Base-by-base conservation (phyloP, 2,888 invertebrate genomes). In the Meliscaeva auricollis region DNA sequence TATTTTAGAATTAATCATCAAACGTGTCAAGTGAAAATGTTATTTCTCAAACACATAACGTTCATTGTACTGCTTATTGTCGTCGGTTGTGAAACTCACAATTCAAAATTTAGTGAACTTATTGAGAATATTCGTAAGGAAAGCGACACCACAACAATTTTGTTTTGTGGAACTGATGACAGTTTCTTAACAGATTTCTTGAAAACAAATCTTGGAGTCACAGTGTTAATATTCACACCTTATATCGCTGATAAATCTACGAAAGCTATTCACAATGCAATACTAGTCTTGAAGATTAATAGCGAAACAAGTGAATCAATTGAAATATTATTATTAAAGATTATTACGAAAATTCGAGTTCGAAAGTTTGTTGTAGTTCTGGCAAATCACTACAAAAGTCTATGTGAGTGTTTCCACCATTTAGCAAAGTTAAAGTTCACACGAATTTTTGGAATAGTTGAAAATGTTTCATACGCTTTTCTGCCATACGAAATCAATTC, bases 401-500 rank as follows among this genome's bases (percentile, higher is more conserved):
- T 68, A 0, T 3, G 2, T 15, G 13, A 35, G 50, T 50, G n/a
- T 13, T 68, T 68, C 20, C 1, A 13, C 1, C 20, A 32, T 68
- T 13, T 68, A 3, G 13, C 11, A 41, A 13, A 9, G 11, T 35
- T 50, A 9, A 68, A 50, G 1, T 68, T 68, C 11, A 68, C 66
- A 6, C 20, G 66, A 2, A 50, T 68, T 35, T 68, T 50, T 35
- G 66, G 66, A 7, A n/a, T 50, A 0, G 7, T 32, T 1, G 7
- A 50, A 11, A 32, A 35, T 17, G 1, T 20, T n/a, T 3, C 66
- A 0, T 66, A 66, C 8, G 6, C 48, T 26, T 66, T 17, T 20
- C 32, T 66, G 7, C 46, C 64, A 15, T 66, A 48, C 32, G 64
- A 44, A 64, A 26, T 20, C 15, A 3, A 32, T 32, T 17, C 66